Percentiles rank a stretch among this genome's conserved stretches.
These are phyloP conservation scores for Acronicta alni DNA, from an alignment of 2,888 invertebrate genomes.

Conservation along the genomic window DNA sequence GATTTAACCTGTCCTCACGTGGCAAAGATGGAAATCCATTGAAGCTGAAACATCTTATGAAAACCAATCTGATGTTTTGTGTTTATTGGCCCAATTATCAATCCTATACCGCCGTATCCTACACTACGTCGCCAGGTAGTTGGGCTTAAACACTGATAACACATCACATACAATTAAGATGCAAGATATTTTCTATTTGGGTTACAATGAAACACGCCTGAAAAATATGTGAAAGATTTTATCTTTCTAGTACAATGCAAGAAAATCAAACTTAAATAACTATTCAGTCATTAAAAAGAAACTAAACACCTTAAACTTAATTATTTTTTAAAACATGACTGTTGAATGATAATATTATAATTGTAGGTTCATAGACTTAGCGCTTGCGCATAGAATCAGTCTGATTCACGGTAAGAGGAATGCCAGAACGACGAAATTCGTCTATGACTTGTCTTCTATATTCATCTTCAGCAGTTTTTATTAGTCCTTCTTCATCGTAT, in stretches of 20 bases:
- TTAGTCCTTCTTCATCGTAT: neutral
- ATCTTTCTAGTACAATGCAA: neutral
- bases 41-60: neutral
- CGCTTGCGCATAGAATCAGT: conserved; percentile 6
- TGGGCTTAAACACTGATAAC: too few species aligned
- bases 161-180: too few species aligned
- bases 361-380: neutral
- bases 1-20: neutral
- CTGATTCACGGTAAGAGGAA: neutral
- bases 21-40: conserved; percentile 2
- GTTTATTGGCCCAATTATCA: too few species aligned
- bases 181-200: too few species aligned
- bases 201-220: neutral
- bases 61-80: too few species aligned
- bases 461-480: conserved; percentile 56
- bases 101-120: too few species aligned
- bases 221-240: neutral
- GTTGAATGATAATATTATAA: neutral
- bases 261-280: neutral
- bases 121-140: too few species aligned
- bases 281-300: neutral
- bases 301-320: neutral
- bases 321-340: neutral
- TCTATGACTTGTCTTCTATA: conserved; percentile 78
- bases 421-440: conserved; percentile 51